Percentiles rank a stretch among this genome's conserved stretches.
These are phyloP conservation scores for Hydrochoerus hydrochaeris DNA, from an alignment of 2,113 vertebrate species.

Conservation along the genomic window DNA sequence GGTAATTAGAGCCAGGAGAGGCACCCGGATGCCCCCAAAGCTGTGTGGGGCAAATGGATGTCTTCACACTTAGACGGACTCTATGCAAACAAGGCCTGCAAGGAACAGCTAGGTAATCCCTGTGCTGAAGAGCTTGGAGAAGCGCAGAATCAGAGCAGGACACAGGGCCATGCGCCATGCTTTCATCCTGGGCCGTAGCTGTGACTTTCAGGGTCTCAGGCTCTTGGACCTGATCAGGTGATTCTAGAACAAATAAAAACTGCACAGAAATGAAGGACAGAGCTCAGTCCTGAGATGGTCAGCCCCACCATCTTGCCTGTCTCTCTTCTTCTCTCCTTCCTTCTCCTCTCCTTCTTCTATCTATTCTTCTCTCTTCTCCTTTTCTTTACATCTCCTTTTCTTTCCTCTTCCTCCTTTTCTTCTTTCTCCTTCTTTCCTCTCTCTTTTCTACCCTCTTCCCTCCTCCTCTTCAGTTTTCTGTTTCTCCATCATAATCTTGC, in stretches of 20 bases:
- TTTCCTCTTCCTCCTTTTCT: not conserved
- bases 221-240: not conserved
- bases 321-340: not conserved
- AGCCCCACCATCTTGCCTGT: not conserved
- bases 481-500: no score
- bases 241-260: not conserved
- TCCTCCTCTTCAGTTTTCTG: not conserved
- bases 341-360: not conserved
- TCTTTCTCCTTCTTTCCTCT: not conserved
- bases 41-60: no score
- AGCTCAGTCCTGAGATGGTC: not conserved
- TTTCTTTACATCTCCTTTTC: not conserved
- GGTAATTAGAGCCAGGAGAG: not conserved
- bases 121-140: not conserved
- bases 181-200: not conserved
- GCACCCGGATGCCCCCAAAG: accelerated
- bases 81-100: not conserved
- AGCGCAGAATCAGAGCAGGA: not conserved
- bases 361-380: not conserved
- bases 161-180: not conserved
- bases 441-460: not conserved
- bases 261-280: not conserved
- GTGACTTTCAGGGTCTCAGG: not conserved
- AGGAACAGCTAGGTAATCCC: not conserved
- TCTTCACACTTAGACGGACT: not conserved